Base-by-base conservation (phyloP, 1,140 invertebrate species). In the Venustaconcha ellipsiformis region DNA sequence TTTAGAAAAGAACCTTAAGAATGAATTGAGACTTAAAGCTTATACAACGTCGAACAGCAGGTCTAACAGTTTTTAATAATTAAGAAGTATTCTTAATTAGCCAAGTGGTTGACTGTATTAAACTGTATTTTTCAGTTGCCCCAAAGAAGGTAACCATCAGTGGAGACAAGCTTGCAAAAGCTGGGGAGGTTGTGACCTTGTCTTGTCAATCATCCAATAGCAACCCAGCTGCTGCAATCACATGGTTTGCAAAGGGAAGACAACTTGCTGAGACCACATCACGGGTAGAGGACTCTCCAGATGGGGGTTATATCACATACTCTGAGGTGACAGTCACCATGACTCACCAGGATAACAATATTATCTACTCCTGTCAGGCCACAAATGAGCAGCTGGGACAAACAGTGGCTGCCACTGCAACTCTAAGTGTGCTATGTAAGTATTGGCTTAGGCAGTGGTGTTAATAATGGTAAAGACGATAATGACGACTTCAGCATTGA, bases 401-500 rank as follows among this genome's bases (percentile, higher is more conserved):
- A 6, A 72, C 69, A 4, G 95, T 96, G 18, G 94, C 96, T 4
- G 93, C 94, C 78, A 96, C 95, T 1, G 95, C 96, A 83, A 96
- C 94, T 14, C 95, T 98, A 86, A 96, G 95, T 83, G 95, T 99
- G 60, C 91, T 98, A 81, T 96, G 97, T 99, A 93, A 96, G 96
- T 95, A 15, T 70, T 20, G 6, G 18, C 56, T 48, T 17, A 3
- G 67, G 20, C 8, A 14, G 11, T n/a, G 20, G 13, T 60, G 12
- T 8, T n/a, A 3, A 60, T 23, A n/a, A n/a, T n/a, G 59, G 59
- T 18, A 60, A 60, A 8, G 20, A n/a, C 5, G 20, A 60, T n/a
- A 26, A 26, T 26, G 26, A 26, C 2, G 26, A 26, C 26, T 26
- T 26, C n/a, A 26, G 26, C 58, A 60, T 60, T 60, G 17, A 60